These are phyloP conservation scores for Catocala nupta DNA, from an alignment of 2,888 invertebrate species.

Conservation along the genomic window DNA sequence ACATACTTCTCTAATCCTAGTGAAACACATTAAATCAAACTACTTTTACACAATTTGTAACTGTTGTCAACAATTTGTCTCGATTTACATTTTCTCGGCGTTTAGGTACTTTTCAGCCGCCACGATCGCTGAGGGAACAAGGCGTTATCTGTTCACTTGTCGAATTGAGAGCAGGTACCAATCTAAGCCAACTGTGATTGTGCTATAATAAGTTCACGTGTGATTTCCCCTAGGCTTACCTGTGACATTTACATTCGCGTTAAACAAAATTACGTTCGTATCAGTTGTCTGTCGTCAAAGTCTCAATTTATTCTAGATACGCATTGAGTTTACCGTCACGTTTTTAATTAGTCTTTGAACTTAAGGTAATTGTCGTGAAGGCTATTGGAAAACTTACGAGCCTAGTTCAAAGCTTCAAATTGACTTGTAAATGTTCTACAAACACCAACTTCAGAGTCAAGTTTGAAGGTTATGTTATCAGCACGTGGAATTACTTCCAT, in stretches of 20 bases:
- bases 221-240: background rate
- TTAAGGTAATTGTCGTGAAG: background rate
- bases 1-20: too few species aligned
- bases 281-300: background rate
- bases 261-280: background rate
- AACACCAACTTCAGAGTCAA: background rate
- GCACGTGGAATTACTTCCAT: background rate
- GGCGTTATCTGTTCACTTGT: background rate
- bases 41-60: too few species aligned
- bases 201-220: background rate
- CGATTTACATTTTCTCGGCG: too few species aligned
- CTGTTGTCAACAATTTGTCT: too few species aligned
- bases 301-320: background rate
- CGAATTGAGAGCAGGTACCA: background rate
- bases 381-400: conserved; percentile 9
- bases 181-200: background rate
- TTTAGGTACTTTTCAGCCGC: too few species aligned
- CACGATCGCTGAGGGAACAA: background rate
- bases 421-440: background rate
- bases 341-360: conserved; percentile 5
- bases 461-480: background rate
- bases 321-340: conserved; percentile 7
- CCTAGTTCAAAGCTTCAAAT: background rate
- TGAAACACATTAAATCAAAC: too few species aligned
- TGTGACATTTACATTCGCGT: background rate